Base-by-base conservation (phyloP, 2,888 invertebrate species). In the Lingula anatina region DNA sequence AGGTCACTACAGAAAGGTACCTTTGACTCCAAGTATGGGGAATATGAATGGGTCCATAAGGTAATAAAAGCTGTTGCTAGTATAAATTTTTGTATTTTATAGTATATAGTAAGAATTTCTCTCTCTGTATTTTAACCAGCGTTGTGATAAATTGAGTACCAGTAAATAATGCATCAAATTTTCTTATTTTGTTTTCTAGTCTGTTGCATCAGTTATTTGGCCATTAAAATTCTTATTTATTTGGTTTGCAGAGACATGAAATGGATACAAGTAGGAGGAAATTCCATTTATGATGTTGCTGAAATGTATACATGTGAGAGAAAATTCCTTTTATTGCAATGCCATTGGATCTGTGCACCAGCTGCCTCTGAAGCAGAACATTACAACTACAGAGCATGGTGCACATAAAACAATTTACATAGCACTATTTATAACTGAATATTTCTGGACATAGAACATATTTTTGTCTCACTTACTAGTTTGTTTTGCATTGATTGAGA, bases 11-110 rank as follows among this genome's bases (percentile, higher is more conserved):
- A 99, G 75, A 90, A 92, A 73, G 99, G 99, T 44, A 92, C 93
- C 0, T 99, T 99, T 78, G 94, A 97, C 78, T 90, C 93, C 44
- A 94, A 95, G 79, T 88, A 85, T 65, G 99, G 97, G 0, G 93
- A 99, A 76, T 99, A 89, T 75, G 90, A 95, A 75, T 99, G 96
- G 95, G 87, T 93, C 59, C 75, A 80, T 40, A 82, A 82, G 76
- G 75, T 70, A 51, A 46, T 40, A 40, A 7, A 44, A 38, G n/a
- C 5, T 36, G 5, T 37, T 5, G 12, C 15, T 39, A 18, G 7
- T 18, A 5, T 5, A n/a, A n/a, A 42, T 15, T 26, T 41, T 48
- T 38, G 7, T 9, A 2, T 12, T 36, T 21, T 27, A 28, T 2
- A 40, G 20, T 37, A 4, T 38, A 15, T 9, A 24, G 31, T n/a